These are phyloP conservation scores for Takifugu rubripes DNA, from an alignment of 2,797 vertebrate species.

Conservation along the genomic window DNA sequence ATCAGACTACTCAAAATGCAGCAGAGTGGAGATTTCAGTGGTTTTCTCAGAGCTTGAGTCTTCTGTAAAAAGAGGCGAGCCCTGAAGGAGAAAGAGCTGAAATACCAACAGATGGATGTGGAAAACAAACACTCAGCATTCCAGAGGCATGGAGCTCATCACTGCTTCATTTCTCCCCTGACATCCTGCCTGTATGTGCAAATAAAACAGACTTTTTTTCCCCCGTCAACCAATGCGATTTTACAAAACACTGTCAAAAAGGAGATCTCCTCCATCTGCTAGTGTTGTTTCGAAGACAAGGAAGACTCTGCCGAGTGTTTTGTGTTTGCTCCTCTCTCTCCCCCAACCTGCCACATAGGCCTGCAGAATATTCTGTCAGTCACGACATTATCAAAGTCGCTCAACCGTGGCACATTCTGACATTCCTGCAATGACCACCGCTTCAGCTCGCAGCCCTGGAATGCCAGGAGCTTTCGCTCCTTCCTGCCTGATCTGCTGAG, in stretches of 20 bases:
- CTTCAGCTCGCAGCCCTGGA: slow-evolving; percentile 7
- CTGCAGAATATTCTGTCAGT: slow-evolving; percentile 27
- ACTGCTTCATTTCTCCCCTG: slow-evolving; percentile 45
- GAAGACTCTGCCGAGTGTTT: slow-evolving; percentile 3
- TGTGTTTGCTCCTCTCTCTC: slow-evolving; percentile 8
- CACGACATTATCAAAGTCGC: slow-evolving; percentile 28
- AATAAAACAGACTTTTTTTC: slow-evolving; percentile 21
- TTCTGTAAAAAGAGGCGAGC: slow-evolving; percentile 33
- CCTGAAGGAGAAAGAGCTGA: slow-evolving; percentile 28
- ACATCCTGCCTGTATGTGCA: slow-evolving; percentile 35
- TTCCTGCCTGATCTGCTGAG: slow-evolving; percentile 13
- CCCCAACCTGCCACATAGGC: slow-evolving; percentile 14
- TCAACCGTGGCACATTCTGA: slow-evolving; percentile 16
- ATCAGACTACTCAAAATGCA: slow-evolving; percentile 31
- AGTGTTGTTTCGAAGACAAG: background rate
- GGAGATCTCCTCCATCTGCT: slow-evolving; percentile 1
- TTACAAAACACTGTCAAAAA: slow-evolving; percentile 18
- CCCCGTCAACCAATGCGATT: slow-evolving; percentile 10
- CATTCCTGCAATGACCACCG: slow-evolving; percentile 17
- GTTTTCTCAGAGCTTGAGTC: slow-evolving; percentile 26
- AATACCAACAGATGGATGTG: slow-evolving; percentile 51
- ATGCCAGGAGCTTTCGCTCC: background rate
- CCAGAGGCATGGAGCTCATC: slow-evolving; percentile 62
- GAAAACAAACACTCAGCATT: slow-evolving; percentile 68
- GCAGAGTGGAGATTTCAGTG: slow-evolving; percentile 30